These are phyloP conservation scores for Epicauta chinensis DNA, from an alignment of 1,140 invertebrate genomes.

Conservation along the genomic window DNA sequence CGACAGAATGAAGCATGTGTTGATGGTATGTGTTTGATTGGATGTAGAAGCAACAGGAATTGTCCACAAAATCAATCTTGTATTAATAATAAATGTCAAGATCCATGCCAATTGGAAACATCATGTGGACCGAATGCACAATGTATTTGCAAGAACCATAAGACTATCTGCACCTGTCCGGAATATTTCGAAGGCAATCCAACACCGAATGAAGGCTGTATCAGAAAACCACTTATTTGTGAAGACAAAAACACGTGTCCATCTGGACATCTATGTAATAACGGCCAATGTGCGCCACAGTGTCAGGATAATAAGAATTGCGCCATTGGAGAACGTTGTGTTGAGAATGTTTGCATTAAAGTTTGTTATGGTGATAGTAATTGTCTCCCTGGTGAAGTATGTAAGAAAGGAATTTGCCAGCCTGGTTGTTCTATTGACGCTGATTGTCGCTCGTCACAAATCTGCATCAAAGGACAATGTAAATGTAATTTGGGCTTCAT, in stretches of 20 bases:
- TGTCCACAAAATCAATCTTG: constrained; percentile 71
- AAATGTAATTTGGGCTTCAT: constrained; percentile 67
- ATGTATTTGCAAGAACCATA: constrained; percentile 66
- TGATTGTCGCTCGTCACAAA: constrained; percentile 72
- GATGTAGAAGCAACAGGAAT: constrained; percentile 75
- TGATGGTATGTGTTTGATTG: constrained; percentile 68
- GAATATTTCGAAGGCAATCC: constrained; percentile 78
- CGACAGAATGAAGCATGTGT: constrained; percentile 71
- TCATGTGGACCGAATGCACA: constrained; percentile 80
- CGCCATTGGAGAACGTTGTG: constrained; percentile 77
- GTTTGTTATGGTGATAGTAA: constrained; percentile 84
- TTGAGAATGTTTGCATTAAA: constrained; percentile 70
- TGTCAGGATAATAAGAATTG: constrained; percentile 65
- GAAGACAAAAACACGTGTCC: constrained; percentile 61
- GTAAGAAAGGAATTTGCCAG: constrained; percentile 70
- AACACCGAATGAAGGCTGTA: constrained; percentile 82
- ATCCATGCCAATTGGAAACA: constrained; percentile 69
- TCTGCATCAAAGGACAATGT: constrained; percentile 76
- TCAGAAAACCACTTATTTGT: constrained; percentile 64
- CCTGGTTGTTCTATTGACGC: constrained; percentile 73
- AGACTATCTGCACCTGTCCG: constrained; percentile 69
- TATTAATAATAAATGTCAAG: constrained; percentile 74
- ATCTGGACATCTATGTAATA: constrained; percentile 64
- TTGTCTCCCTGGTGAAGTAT: constrained; percentile 82
- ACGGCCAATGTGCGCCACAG: constrained; percentile 65